Conservation (phyloP, 2,797 vertebrate genomes). For the Anomalospiza imberbis region DNA sequence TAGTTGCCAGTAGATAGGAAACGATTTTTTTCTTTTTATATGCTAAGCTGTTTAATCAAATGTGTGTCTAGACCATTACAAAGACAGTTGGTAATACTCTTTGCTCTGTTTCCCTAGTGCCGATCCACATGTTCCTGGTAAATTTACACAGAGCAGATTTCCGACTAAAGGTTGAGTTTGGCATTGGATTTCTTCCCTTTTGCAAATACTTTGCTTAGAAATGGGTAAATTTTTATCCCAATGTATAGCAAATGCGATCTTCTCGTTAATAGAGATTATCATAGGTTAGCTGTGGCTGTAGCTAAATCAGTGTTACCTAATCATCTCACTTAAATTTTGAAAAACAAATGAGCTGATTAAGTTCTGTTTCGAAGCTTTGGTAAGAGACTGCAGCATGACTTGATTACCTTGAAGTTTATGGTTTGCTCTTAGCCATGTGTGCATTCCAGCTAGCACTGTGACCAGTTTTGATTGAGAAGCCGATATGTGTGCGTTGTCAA, state of each 20-base stretch:
- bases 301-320: neutral
- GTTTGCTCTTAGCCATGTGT: neutral
- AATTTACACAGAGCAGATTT: neutral
- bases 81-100: neutral
- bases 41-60: neutral
- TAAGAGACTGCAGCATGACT: neutral
- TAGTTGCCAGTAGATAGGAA: neutral
- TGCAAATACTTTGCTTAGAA: neutral
- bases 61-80: neutral
- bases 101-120: neutral
- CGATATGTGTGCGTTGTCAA: neutral
- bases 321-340: accelerated
- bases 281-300: neutral
- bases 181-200: neutral
- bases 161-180: constrained; percentile 17
- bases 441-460: neutral
- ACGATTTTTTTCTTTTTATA: neutral
- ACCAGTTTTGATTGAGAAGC: neutral
- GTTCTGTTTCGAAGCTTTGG: neutral
- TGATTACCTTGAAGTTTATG: neutral
- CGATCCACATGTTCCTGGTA: neutral
- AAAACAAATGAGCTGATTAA: neutral
- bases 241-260: neutral
- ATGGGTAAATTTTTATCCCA: neutral
- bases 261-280: neutral